A percentile compares a stretch with the other conserved stretches of the same genome.
These are phyloP conservation scores for Eremobia ochroleuca DNA, from an alignment of 2,888 invertebrate genomes.

Conservation along the genomic window DNA sequence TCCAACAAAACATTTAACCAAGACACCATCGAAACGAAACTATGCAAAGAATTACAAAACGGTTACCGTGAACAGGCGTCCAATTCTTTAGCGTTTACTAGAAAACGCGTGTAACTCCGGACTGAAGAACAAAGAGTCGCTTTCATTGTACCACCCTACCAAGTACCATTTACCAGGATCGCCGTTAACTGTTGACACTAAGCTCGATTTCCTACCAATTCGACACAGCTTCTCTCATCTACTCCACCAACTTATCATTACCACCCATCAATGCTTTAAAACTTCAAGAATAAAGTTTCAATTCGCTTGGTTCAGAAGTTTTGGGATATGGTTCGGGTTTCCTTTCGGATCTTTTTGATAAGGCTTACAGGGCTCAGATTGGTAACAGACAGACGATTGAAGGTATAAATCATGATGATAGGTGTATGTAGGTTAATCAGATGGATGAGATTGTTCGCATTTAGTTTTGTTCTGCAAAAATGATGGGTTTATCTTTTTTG, in stretches of 20 bases:
- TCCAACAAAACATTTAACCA: constrained; percentile 60
- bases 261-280: constrained; percentile 37
- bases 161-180: constrained; percentile 62
- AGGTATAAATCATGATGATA: constrained; percentile 73
- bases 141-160: constrained; percentile 67
- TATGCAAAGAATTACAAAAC: constrained; percentile 60
- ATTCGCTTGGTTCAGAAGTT: constrained; percentile 47
- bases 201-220: constrained; percentile 88
- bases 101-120: constrained; percentile 79
- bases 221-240: constrained; percentile 84
- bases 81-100: constrained; percentile 56
- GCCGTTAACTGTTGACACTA: constrained; percentile 89
- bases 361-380: constrained; percentile 68
- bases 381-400: constrained; percentile 72
- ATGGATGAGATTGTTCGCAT: constrained; percentile 51
- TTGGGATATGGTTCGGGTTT: constrained; percentile 59
- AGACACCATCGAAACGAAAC: constrained; percentile 40
- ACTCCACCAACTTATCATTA: constrained; percentile 69
- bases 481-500: constrained; percentile 37
- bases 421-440: constrained; percentile 69
- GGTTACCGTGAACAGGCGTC: constrained; percentile 58
- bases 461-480: constrained; percentile 55
- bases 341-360: constrained; percentile 83
- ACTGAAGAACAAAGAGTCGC: constrained; percentile 80
- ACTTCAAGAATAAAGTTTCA: constrained; percentile 65